Evolutionary conservation across 2,888 invertebrate species (phyloP).

Genomic region (Sthenelais limicola): DNA sequence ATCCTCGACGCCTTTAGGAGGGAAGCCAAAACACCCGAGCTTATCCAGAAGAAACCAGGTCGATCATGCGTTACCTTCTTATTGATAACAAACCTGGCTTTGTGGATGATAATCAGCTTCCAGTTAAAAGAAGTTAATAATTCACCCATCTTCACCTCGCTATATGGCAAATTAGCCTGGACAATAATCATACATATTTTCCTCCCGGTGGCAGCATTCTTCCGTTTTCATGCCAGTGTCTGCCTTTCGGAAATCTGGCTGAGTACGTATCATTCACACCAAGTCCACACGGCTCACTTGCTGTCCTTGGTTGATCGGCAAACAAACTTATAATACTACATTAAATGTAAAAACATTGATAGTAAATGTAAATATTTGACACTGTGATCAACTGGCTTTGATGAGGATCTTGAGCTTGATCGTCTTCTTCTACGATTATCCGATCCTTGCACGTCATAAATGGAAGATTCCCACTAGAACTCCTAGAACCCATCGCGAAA

Average conservation of each 20-base stretch:
- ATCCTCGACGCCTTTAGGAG: slow-evolving; percentile 39
- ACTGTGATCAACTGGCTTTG: too few relatives aligned
- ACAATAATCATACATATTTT: slow-evolving; percentile 30
- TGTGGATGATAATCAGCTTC: slow-evolving; percentile 75
- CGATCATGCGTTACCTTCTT: slow-evolving; percentile 74
- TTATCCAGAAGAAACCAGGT: slow-evolving; percentile 39
- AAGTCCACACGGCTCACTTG: slow-evolving; percentile 7
- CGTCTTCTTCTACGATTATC: too few relatives aligned
- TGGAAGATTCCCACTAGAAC: too few relatives aligned
- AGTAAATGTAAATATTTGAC: too few relatives aligned
- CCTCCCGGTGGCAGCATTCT: slow-evolving; percentile 41
- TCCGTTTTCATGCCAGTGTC: slow-evolving; percentile 36
- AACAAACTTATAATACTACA: too few relatives aligned
- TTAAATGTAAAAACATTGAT: too few relatives aligned
- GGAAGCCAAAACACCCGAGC: not conserved
- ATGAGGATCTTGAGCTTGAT: too few relatives aligned
- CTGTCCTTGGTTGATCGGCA: too few relatives aligned
- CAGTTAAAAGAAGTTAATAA: slow-evolving; percentile 38
- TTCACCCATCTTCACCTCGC: not conserved
- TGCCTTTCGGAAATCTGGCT: slow-evolving; percentile 41
- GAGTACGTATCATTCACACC: not conserved
- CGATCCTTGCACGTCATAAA: too few relatives aligned
- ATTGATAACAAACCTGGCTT: slow-evolving; percentile 76
- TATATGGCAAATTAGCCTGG: slow-evolving; percentile 41
- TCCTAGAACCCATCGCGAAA: too few relatives aligned